Evolutionary conservation across 2,113 vertebrate species (phyloP).

Genomic region (Vireo altiloquus): DNA sequence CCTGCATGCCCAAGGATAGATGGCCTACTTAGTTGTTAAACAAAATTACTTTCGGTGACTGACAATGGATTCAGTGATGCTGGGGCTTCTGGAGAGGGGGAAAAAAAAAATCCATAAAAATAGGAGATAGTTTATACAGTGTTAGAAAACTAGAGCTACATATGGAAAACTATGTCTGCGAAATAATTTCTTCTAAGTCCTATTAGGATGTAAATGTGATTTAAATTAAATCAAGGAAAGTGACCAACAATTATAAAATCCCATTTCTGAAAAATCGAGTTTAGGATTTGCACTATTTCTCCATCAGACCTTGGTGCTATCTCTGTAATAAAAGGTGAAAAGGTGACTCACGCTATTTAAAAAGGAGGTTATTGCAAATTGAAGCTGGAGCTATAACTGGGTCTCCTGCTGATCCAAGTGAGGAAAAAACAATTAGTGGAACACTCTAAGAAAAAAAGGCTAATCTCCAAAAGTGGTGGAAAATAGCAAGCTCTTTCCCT

Average conservation of each 20-base stretch:
- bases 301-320: constrained; percentile 32
- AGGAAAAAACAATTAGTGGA: constrained; percentile 65
- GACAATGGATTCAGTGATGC: not conserved
- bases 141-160: not conserved
- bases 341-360: constrained; percentile 61
- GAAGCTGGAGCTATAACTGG: constrained; percentile 65
- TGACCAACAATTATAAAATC: constrained; percentile 59
- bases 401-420: constrained; percentile 64
- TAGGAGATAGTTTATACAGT: not conserved
- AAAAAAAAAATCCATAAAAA: not conserved
- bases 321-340: constrained; percentile 64
- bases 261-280: constrained; percentile 42
- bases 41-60: not conserved
- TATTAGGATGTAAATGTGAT: constrained; percentile 48
- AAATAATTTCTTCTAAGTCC: constrained; percentile 1
- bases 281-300: constrained; percentile 27
- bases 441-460: constrained; percentile 47
- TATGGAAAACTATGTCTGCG: not conserved
- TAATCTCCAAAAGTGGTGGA: constrained; percentile 40
- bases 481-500: constrained; percentile 13
- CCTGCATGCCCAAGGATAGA: not conserved
- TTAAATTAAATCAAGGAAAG: constrained; percentile 54
- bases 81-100: not conserved
- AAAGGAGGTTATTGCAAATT: constrained; percentile 65
- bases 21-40: not conserved